Evolutionary conservation across 2,113 vertebrate genomes (phyloP).

Genomic region (Anarrhichthys ocellatus): DNA sequence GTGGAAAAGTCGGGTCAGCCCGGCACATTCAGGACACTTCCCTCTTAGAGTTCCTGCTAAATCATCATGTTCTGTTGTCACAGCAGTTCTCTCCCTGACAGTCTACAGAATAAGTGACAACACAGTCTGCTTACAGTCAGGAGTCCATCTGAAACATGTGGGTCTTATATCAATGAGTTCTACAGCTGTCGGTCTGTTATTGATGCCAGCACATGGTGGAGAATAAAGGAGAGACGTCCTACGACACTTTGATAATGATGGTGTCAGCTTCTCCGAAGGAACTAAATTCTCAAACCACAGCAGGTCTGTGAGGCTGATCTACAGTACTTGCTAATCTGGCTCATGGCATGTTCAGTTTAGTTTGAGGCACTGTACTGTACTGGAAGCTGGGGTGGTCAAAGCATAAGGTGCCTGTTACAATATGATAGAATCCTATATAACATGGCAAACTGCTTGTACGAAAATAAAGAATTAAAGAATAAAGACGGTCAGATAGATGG

Average conservation of each 20-base stretch:
- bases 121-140: background rate
- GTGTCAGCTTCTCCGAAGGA: background rate
- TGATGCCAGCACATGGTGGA: background rate
- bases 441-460: background rate
- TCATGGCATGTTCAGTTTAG: background rate
- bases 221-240: background rate
- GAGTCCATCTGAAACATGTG: background rate
- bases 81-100: background rate
- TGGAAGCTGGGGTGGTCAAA: background rate
- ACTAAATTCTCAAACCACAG: background rate
- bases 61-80: slow-evolving; percentile 1
- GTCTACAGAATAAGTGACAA: too few species aligned
- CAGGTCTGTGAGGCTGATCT: background rate
- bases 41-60: slow-evolving; percentile 22
- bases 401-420: background rate
- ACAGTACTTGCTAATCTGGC: background rate
- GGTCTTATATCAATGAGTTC: background rate
- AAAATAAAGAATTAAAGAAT: background rate
- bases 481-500: background rate
- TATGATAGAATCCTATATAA: background rate
- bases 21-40: background rate
- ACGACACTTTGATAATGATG: background rate
- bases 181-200: background rate
- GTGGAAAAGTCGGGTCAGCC: slow-evolving; percentile 23
- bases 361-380: background rate